Conservation (phyloP, 2,888 invertebrate genomes). For the Malachius bipustulatus region DNA sequence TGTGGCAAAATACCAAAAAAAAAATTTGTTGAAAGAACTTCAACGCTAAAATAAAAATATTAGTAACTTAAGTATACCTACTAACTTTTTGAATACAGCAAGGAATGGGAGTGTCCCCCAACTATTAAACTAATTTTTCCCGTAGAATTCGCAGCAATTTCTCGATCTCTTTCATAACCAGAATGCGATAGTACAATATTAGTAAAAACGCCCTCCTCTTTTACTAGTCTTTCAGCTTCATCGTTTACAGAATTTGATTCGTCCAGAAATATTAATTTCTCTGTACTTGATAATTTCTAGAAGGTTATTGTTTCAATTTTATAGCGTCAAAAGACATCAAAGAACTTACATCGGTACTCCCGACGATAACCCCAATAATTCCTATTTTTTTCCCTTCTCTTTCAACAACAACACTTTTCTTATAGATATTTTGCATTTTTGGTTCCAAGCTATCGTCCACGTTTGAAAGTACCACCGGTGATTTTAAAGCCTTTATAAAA, state of each 20-base stretch:
- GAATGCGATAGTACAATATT: slow-evolving; percentile 77
- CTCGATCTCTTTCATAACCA: slow-evolving; percentile 56
- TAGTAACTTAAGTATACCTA: no score
- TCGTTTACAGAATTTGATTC: slow-evolving; percentile 53
- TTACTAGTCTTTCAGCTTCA: slow-evolving; percentile 51
- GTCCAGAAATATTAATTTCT: slow-evolving; percentile 53
- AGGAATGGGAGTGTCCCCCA: slow-evolving; percentile 75
- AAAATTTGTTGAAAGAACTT: no score
- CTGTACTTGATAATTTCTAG: slow-evolving; percentile 55
- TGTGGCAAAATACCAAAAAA: no score
- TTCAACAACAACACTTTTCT: slow-evolving; percentile 52
- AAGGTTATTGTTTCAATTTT: no score
- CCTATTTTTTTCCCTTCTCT: slow-evolving; percentile 57
- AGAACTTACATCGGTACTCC: slow-evolving; percentile 52
- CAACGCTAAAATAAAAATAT: no score
- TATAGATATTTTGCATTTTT: slow-evolving; percentile 45
- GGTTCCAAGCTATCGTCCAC: slow-evolving; percentile 61
- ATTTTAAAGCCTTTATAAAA: slow-evolving; percentile 50
- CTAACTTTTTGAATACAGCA: slow-evolving; percentile 51
- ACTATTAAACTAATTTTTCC: slow-evolving; percentile 71
- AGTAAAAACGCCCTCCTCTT: slow-evolving; percentile 54
- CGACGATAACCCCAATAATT: slow-evolving; percentile 63
- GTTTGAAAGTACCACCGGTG: slow-evolving; percentile 63
- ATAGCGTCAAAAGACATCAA: no score
- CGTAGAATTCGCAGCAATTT: slow-evolving; percentile 52